These are phyloP conservation scores for Heliconius sara DNA, from an alignment of 2,888 invertebrate genomes.

Conservation along the genomic window DNA sequence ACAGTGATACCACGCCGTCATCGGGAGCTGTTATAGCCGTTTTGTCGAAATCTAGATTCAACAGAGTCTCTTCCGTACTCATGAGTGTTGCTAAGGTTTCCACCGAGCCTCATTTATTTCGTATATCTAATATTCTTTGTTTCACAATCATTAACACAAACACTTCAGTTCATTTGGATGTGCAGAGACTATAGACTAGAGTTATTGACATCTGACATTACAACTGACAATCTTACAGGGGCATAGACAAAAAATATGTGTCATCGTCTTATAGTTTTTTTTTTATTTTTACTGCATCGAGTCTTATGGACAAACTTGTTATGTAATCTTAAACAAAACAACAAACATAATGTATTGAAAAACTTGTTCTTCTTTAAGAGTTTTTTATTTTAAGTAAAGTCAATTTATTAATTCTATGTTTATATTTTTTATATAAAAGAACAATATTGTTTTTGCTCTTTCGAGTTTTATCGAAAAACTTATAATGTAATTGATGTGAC, in stretches of 20 bases:
- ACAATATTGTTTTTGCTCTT: no score
- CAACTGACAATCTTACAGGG: constrained; percentile 47
- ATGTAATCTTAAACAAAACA: background rate
- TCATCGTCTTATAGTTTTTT: background rate
- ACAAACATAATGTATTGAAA: no score
- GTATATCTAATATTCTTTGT: constrained; percentile 77
- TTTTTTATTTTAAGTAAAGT: no score
- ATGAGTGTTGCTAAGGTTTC: constrained; percentile 82
- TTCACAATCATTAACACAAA: constrained; percentile 82
- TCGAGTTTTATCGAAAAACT: no score
- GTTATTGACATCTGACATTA: constrained; percentile 47
- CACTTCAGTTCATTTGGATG: constrained; percentile 68
- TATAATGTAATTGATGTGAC: no score
- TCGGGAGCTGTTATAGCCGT: constrained; percentile 77
- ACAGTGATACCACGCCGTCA: constrained; percentile 85
- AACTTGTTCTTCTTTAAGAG: no score
- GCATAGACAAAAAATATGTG: constrained; percentile 48
- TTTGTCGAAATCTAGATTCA: constrained; percentile 86
- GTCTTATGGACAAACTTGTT: constrained; percentile 6
- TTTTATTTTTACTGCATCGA: background rate
- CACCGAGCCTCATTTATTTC: constrained; percentile 82
- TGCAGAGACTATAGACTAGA: constrained; percentile 64
- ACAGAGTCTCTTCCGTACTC: constrained; percentile 86
- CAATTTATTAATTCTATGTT: no score
- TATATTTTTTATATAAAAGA: no score